phyloP scores from a whole-genome alignment of 1,140 invertebrate genomes.

The Elymnias hypermnestra region DNA sequence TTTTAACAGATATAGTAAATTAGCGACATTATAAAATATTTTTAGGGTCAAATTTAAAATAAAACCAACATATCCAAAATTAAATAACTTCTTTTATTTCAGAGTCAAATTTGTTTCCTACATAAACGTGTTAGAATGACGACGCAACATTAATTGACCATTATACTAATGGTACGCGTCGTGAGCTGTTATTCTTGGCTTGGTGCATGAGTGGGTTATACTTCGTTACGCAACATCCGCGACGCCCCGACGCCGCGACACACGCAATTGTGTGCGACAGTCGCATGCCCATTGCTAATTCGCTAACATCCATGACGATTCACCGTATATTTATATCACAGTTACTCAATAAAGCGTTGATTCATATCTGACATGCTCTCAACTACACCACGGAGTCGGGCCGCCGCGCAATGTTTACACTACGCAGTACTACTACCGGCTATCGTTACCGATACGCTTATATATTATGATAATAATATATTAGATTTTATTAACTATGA shows the following conservation, averaged over 20 bases:
- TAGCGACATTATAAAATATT: too few species aligned
- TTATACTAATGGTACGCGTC: conserved; percentile 61
- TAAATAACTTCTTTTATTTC: conserved; percentile 76
- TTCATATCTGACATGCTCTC: conserved; percentile 14
- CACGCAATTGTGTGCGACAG: conserved; percentile 8
- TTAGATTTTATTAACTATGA: conserved; percentile 61
- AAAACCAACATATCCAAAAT: conserved; percentile 69
- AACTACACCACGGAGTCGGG: conserved; percentile 7
- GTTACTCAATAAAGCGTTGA: conserved; percentile 27
- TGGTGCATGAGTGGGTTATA: conserved; percentile 40
- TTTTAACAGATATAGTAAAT: too few species aligned
- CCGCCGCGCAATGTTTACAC: conserved; percentile 11
- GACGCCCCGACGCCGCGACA: conserved; percentile 14
- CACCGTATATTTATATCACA: conserved; percentile 37
- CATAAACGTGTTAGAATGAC: conserved; percentile 74
- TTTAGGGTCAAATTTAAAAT: conserved; percentile 30
- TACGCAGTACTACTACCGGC: conserved; percentile 27
- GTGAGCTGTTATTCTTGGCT: conserved; percentile 31
- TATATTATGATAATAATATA: conserved; percentile 38
- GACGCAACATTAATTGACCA: conserved; percentile 68
- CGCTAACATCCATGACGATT: conserved; percentile 25
- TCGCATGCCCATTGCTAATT: conserved; percentile 17
- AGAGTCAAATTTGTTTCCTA: conserved; percentile 75
- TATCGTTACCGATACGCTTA: conserved; percentile 36
- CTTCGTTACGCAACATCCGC: conserved; percentile 9